A percentile compares a stretch with the other conserved stretches of the same genome.
Conservation (phyloP, 2,113 vertebrate species). For the Saguinus midas region DNA sequence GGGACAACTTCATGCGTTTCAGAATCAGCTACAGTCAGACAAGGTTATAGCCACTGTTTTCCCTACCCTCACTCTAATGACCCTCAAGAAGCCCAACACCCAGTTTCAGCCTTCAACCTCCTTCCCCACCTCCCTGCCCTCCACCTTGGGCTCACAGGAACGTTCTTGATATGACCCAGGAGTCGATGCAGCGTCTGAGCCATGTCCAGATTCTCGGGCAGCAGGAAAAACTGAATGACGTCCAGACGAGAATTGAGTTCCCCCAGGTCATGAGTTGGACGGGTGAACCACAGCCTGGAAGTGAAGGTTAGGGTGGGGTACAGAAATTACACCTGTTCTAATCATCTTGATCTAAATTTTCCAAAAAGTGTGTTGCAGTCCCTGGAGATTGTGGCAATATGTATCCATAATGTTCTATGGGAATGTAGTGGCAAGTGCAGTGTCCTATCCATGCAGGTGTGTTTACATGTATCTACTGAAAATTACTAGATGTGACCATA, state of each 20-base stretch:
- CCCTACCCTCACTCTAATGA: not conserved
- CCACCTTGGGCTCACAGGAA: slow-evolving; percentile 84
- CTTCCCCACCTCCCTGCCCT: not conserved
- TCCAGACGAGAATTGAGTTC: slow-evolving; percentile 92
- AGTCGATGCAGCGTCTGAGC: slow-evolving; percentile 90
- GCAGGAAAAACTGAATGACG: slow-evolving; percentile 93
- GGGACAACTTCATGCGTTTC: slow-evolving; percentile 92
- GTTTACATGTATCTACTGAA: not conserved
- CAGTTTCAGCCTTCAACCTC: not conserved
- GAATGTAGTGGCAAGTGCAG: not conserved
- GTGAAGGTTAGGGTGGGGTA: not conserved
- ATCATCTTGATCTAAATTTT: not conserved
- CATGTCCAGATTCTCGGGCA: slow-evolving; percentile 89
- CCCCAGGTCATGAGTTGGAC: slow-evolving; percentile 88
- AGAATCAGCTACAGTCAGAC: slow-evolving; percentile 86
- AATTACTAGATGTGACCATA: not conserved
- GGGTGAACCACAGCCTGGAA: slow-evolving; percentile 92
- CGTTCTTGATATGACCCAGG: slow-evolving; percentile 93
- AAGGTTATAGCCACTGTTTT: not conserved
- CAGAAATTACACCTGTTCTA: slow-evolving; percentile 10
- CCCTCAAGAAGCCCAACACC: not conserved
- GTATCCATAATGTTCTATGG: not conserved
- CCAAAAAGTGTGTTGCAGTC: not conserved
- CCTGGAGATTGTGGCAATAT: not conserved
- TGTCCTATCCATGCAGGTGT: not conserved